A percentile compares a stretch with the other conserved stretches of the same genome.
These are phyloP conservation scores for Aricia agestis DNA, from an alignment of 1,140 invertebrate species.

Conservation along the genomic window DNA sequence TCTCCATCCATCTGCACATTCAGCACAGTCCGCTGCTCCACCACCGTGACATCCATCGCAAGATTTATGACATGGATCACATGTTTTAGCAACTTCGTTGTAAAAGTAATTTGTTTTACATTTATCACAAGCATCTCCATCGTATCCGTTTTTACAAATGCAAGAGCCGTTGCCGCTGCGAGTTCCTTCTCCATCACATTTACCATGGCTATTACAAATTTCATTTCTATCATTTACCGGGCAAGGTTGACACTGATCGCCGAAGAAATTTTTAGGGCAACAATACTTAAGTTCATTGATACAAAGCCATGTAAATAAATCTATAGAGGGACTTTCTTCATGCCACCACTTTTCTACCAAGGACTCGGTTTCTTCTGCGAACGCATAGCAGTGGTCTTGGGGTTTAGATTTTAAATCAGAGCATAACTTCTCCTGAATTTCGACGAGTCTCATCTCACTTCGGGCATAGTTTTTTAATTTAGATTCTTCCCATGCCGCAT, in stretches of 20 bases:
- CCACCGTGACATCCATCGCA: slow-evolving; percentile 89
- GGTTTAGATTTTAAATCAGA: slow-evolving; percentile 55
- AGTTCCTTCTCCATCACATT: slow-evolving; percentile 95
- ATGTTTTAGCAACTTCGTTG: slow-evolving; percentile 80
- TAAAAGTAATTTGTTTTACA: slow-evolving; percentile 88
- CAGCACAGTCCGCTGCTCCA: slow-evolving; percentile 86
- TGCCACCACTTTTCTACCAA: slow-evolving; percentile 95
- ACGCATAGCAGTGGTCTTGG: slow-evolving; percentile 88
- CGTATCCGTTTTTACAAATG: slow-evolving; percentile 90
- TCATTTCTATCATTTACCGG: slow-evolving; percentile 83
- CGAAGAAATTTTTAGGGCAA: slow-evolving; percentile 92
- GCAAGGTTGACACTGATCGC: slow-evolving; percentile 88
- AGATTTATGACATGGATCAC: slow-evolving; percentile 88
- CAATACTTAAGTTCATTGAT: slow-evolving; percentile 88
- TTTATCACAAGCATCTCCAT: slow-evolving; percentile 85
- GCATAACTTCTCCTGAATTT: slow-evolving; percentile 94
- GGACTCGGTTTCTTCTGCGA: slow-evolving; percentile 90
- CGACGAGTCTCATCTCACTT: slow-evolving; percentile 94
- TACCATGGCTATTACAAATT: slow-evolving; percentile 90
- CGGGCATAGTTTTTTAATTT: slow-evolving; percentile 91
- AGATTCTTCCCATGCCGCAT: slow-evolving; percentile 97
- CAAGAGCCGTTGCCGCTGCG: slow-evolving; percentile 95
- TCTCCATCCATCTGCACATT: slow-evolving; percentile 90
- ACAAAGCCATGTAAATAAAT: slow-evolving; percentile 90
- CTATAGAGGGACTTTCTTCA: slow-evolving; percentile 80